These are phyloP conservation scores for Mnemiopsis leidyi DNA, from an alignment of 37 sponge, comb jelly and placozoan species.

Conservation along the genomic window DNA sequence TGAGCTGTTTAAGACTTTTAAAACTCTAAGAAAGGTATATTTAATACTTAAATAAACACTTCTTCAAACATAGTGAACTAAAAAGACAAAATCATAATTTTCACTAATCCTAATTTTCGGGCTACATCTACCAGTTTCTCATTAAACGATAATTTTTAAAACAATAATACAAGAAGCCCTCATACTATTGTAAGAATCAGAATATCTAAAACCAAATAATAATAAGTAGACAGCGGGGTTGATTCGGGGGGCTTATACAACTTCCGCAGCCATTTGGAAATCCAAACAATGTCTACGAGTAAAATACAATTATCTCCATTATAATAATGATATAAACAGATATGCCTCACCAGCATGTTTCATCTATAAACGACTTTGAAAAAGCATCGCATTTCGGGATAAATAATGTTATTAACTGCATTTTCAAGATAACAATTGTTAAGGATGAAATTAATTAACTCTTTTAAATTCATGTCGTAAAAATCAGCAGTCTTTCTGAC, in stretches of 20 bases:
- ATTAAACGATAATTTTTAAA: too few relatives aligned
- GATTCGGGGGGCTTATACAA: neutral
- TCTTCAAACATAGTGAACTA: too few relatives aligned
- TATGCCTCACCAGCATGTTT: neutral
- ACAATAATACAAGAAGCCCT: neutral
- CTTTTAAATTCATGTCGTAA: neutral
- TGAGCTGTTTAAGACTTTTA: too few relatives aligned
- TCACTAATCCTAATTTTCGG: too few relatives aligned
- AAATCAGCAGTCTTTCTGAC: neutral
- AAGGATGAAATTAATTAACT: neutral
- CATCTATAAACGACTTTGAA: neutral
- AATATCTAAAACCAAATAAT: neutral
- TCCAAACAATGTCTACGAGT: neutral
- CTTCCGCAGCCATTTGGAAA: neutral
- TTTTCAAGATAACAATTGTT: neutral
- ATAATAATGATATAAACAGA: neutral
- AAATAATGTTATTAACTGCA: neutral
- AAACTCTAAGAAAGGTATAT: too few relatives aligned
- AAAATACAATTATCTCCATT: neutral
- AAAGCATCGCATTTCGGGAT: neutral
- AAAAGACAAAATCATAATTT: too few relatives aligned
- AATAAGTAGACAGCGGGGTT: neutral
- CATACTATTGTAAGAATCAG: neutral
- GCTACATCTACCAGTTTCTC: too few relatives aligned
- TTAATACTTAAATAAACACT: too few relatives aligned